A percentile compares a stretch with the other conserved stretches of the same genome.
phyloP scores from a whole-genome alignment of 2,888 invertebrate genomes.

The Netelia virgata region DNA sequence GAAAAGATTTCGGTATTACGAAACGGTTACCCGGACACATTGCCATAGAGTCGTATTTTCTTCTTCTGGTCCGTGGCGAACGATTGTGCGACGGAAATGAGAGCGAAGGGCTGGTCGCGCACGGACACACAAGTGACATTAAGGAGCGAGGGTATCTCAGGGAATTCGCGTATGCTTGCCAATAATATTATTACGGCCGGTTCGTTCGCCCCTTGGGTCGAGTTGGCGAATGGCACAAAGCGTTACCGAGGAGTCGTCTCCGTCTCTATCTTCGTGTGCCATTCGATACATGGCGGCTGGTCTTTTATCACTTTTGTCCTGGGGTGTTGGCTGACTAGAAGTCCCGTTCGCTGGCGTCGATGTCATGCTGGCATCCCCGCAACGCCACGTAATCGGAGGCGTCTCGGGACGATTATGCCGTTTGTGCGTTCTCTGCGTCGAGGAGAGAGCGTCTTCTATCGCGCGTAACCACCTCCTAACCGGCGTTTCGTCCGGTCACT shows the following conservation, averaged over 20 bases:
- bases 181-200: slow-evolving; percentile 46
- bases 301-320: slow-evolving; percentile 12
- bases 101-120: neutral
- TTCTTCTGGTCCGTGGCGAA: neutral
- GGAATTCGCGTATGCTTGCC: slow-evolving; percentile 17
- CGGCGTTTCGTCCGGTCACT: slow-evolving; percentile 33
- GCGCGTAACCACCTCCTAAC: slow-evolving; percentile 44
- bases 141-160: neutral
- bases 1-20: slow-evolving; percentile 39
- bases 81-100: neutral
- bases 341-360: slow-evolving; percentile 20
- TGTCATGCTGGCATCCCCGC: slow-evolving; percentile 25
- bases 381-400: slow-evolving; percentile 66
- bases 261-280: slow-evolving; percentile 31
- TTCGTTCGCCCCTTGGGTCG: slow-evolving; percentile 43
- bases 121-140: neutral
- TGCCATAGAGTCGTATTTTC: neutral
- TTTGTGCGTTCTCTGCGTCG: neutral
- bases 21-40: slow-evolving; percentile 17
- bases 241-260: neutral
- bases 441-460: neutral
- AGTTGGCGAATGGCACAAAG: slow-evolving; percentile 25
- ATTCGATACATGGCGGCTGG: slow-evolving; percentile 44
- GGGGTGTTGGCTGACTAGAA: neutral
- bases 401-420: neutral